Evolutionary conservation across 2,888 invertebrate genomes (phyloP).

Genomic region (Hypsopygia costalis): DNA sequence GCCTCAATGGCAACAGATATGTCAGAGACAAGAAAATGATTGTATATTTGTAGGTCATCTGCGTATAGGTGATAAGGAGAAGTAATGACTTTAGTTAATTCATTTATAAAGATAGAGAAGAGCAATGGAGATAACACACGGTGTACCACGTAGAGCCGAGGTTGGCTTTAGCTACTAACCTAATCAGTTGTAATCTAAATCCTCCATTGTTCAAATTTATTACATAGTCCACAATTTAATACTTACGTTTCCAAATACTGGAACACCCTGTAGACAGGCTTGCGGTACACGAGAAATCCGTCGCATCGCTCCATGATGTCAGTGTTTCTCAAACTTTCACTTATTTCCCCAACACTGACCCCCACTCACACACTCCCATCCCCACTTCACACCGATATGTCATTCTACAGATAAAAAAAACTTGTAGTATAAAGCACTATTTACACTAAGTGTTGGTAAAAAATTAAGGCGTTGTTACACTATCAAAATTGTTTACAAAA

Average conservation of each 20-base stretch:
- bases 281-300: constrained; percentile 89
- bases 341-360: constrained; percentile 17
- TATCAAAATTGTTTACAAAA: constrained; percentile 61
- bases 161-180: too few species aligned
- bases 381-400: constrained; percentile 25
- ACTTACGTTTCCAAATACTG: constrained; percentile 92
- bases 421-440: constrained; percentile 21
- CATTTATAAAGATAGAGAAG: too few species aligned
- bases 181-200: too few species aligned
- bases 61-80: too few species aligned
- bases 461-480: constrained; percentile 64
- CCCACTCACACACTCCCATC: constrained; percentile 37
- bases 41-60: too few species aligned
- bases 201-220: too few species aligned
- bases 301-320: constrained; percentile 87
- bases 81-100: too few species aligned
- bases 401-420: constrained; percentile 21
- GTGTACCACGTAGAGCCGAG: too few species aligned
- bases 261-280: constrained; percentile 90
- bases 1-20: too few species aligned
- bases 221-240: too few species aligned
- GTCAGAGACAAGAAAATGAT: too few species aligned
- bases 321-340: constrained; percentile 10
- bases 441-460: constrained; percentile 40
- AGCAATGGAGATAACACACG: too few species aligned